Base-by-base conservation (phyloP, 2,113 vertebrate species). In the Empidonax alnorum region DNA sequence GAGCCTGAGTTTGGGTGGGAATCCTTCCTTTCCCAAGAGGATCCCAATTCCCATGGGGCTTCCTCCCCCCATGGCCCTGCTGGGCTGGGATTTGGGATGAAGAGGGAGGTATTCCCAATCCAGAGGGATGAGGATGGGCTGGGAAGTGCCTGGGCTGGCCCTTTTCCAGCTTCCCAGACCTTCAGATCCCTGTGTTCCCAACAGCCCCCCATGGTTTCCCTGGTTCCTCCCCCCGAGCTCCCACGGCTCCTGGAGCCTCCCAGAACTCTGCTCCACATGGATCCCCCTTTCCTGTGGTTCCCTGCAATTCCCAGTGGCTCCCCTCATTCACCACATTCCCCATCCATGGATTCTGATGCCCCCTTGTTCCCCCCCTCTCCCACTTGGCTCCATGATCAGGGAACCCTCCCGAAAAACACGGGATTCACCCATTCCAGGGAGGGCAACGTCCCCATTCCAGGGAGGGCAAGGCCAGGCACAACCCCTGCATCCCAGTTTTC, bases 131-230 rank as follows among this genome's bases (percentile, higher is more conserved):
- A 39, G 66, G 24, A 6, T 22, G 42, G 19, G 39, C 81, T 86
- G 79, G 59, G 37, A 19, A 37, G 2, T 52, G 21, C 30, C 39
- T 53, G 55, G 39, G 22, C 23, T 75, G 35, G 25, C 8, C 25
- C 37, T 66, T 71, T 41, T 30, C 17, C 89, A 37, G 6, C 47
- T 82, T 12, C n/a, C 59, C 15, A 14, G 14, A 55, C 52, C 41
- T 13, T 14, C 12, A 62, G 27, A 10, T 73, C 59, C n/a, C 33
- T 13, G 31, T 35, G 9, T 58, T 19, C 39, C 44, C 21, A 33
- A 1, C 3, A 41, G 13, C 5, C 4, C 7, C 25, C 39, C 8
- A 0, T 4, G 22, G 8, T n/a, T 71, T 23, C 41, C 12, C 10
- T 14, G 15, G 21, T 20, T 30, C 5, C 14, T 24, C 8, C 14